Percentiles rank a stretch among this genome's conserved stretches.
These are phyloP conservation scores for Gastrophryne carolinensis DNA, from an alignment of 2,797 vertebrate genomes.

Conservation along the genomic window DNA sequence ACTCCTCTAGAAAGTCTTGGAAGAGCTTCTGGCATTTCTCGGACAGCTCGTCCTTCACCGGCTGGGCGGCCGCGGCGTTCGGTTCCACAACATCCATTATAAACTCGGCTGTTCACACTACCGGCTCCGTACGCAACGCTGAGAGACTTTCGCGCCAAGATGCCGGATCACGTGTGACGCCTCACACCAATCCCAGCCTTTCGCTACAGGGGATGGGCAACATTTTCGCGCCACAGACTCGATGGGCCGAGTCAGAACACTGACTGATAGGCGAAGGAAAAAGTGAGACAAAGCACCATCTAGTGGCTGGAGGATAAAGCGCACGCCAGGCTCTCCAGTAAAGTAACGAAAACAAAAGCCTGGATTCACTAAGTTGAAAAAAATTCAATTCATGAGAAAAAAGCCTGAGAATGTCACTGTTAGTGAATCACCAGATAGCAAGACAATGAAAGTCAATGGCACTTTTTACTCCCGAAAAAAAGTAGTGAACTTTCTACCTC, in stretches of 20 bases:
- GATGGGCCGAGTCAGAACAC: neutral
- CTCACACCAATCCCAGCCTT: slow-evolving; percentile 78
- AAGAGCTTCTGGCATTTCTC: slow-evolving; percentile 98
- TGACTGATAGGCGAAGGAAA: too few species aligned
- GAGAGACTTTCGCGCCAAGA: slow-evolving; percentile 72
- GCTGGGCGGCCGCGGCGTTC: slow-evolving; percentile 67
- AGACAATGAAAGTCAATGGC: too few species aligned
- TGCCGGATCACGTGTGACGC: slow-evolving; percentile 59
- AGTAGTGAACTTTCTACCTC: too few species aligned
- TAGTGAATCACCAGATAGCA: too few species aligned
- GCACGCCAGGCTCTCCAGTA: too few species aligned
- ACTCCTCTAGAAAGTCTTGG: slow-evolving; percentile 96
- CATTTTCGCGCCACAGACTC: slow-evolving; percentile 62
- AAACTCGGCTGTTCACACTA: neutral
- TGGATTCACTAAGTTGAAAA: too few species aligned
- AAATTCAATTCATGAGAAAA: too few species aligned
- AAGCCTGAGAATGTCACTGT: too few species aligned
- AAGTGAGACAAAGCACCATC: too few species aligned
- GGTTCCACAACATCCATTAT: slow-evolving; percentile 81
- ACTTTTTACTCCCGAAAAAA: too few species aligned
- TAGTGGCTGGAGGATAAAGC: too few species aligned
- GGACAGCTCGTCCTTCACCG: slow-evolving; percentile 89
- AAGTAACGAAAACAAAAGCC: too few species aligned
- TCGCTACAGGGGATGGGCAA: neutral
- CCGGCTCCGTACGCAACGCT: neutral